Evolutionary conservation across 2,888 invertebrate species (phyloP).

Genomic region (Euzophera pinguis): DNA sequence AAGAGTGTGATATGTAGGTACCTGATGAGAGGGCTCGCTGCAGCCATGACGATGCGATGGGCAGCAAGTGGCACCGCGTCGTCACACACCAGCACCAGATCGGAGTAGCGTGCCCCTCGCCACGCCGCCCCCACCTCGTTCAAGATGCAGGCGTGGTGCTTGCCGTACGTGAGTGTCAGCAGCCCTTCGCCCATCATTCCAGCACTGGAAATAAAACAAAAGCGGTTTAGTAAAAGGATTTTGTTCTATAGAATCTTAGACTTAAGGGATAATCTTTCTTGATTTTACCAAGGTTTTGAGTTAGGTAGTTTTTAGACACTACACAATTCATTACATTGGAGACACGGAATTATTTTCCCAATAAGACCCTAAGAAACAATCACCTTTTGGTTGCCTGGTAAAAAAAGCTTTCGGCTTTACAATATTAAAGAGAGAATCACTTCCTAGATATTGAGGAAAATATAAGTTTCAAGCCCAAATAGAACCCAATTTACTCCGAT

Average conservation of each 20-base stretch:
- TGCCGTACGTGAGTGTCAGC: constrained; percentile 95
- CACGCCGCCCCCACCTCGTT: constrained; percentile 94
- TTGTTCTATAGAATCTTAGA: too few species aligned
- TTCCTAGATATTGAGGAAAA: too few species aligned
- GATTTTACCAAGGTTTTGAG: too few species aligned
- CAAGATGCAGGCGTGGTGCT: constrained; percentile 95
- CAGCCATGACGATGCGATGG: constrained; percentile 92
- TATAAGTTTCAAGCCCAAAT: background rate
- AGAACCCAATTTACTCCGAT: background rate
- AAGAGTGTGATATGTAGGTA: too few species aligned
- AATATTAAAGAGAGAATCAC: too few species aligned
- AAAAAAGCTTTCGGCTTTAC: too few species aligned
- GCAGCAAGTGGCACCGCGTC: constrained; percentile 90
- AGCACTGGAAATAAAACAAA: constrained; percentile 57
- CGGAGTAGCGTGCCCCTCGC: constrained; percentile 91
- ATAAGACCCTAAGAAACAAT: too few species aligned
- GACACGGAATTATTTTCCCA: too few species aligned
- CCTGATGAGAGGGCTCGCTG: constrained; percentile 92
- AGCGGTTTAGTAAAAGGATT: background rate
- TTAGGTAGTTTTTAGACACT: too few species aligned
- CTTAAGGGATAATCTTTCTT: too few species aligned
- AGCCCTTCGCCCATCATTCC: constrained; percentile 84
- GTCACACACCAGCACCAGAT: constrained; percentile 92
- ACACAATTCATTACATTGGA: too few species aligned
- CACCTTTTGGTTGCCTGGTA: too few species aligned